phyloP scores from a whole-genome alignment of 2,797 vertebrate species.

The Megaceryle alcyon region DNA sequence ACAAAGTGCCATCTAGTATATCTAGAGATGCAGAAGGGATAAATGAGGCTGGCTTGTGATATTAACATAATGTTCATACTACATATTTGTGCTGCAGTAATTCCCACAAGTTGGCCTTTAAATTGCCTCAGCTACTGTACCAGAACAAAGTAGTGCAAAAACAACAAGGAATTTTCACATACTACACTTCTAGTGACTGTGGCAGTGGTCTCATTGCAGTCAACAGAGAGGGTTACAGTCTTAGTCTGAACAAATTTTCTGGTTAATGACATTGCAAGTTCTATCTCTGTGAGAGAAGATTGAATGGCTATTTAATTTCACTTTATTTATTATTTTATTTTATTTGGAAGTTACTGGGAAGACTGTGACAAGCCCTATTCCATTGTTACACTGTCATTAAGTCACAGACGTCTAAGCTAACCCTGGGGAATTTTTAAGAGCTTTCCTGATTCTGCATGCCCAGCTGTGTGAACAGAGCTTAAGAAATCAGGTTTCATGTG shows the following conservation, averaged over 20 bases:
- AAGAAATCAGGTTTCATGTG: constrained; percentile 61
- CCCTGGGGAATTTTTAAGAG: constrained; percentile 59
- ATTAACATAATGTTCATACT: neutral
- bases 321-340: neutral
- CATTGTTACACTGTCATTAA: constrained; percentile 35
- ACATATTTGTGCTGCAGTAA: neutral
- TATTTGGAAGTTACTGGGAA: constrained; percentile 48
- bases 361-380: neutral
- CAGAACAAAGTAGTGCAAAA: constrained; percentile 3
- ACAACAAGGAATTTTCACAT: constrained; percentile 39
- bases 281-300: neutral
- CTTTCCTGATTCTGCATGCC: constrained; percentile 71
- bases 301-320: neutral
- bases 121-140: constrained; percentile 30
- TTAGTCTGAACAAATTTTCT: constrained; percentile 11
- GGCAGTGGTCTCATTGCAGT: neutral
- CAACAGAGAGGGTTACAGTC: neutral
- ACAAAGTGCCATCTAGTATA: neutral
- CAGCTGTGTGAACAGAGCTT: constrained; percentile 59
- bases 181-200: constrained; percentile 25
- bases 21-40: neutral
- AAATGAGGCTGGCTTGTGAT: neutral
- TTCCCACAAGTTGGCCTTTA: neutral
- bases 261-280: neutral
- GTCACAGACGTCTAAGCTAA: neutral